Percentiles rank a stretch among this genome's conserved stretches.
Evolutionary conservation across 30 jellyfish, hydroid and myxozoan species (phyloP).

Genomic region (Catostylus mosaicus): DNA sequence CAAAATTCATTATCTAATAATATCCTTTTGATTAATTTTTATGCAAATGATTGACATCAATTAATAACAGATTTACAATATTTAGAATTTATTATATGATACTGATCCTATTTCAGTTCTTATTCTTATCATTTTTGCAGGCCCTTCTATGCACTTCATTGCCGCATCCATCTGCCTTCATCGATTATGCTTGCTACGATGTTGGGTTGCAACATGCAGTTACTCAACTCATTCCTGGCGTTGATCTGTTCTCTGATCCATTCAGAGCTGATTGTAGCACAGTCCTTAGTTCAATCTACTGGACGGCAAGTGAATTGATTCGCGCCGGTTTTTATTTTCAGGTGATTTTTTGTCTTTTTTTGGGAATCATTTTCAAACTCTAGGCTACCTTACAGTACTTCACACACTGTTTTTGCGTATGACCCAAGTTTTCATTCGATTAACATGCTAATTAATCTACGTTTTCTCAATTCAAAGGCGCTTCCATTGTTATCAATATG

Average conservation of each 20-base stretch:
- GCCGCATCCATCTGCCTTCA: slow-evolving; percentile 79
- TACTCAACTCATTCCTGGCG: slow-evolving; percentile 82
- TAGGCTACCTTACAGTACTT: neutral
- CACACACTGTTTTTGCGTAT: neutral
- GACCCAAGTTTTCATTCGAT: no score
- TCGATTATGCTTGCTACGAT: slow-evolving; percentile 64
- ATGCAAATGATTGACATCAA: no score
- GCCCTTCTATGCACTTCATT: slow-evolving; percentile 80
- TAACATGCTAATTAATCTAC: no score
- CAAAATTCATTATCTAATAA: no score
- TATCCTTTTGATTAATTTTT: no score
- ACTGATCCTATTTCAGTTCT: no score
- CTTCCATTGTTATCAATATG: slow-evolving; percentile 77
- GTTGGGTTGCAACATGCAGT: slow-evolving; percentile 54
- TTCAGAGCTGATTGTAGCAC: slow-evolving; percentile 72
- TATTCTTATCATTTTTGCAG: slow-evolving; percentile 26
- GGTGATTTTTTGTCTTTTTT: slow-evolving; percentile 16
- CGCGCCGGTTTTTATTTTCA: slow-evolving; percentile 57
- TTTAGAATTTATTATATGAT: no score
- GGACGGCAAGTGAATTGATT: slow-evolving; percentile 70
- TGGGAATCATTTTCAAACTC: neutral
- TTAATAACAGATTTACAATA: no score
- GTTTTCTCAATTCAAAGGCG: slow-evolving; percentile 18
- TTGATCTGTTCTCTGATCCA: slow-evolving; percentile 77
- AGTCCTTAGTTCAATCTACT: slow-evolving; percentile 49